Percentiles rank a stretch among this genome's conserved stretches.
Evolutionary conservation across 2,888 invertebrate species (phyloP).

Genomic region (Frankliniella intonsa): DNA sequence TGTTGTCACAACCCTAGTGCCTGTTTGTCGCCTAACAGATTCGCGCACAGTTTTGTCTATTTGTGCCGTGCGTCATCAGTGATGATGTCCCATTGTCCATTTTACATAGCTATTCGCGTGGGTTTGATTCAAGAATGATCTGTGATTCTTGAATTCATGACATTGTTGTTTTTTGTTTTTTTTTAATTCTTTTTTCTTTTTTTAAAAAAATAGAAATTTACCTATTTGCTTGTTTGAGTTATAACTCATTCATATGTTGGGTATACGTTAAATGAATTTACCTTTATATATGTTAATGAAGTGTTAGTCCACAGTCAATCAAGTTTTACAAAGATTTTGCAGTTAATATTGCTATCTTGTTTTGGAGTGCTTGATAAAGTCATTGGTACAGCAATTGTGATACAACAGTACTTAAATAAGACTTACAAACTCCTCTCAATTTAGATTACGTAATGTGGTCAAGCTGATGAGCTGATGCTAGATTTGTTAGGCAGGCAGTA

Average conservation of each 20-base stretch:
- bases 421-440: not conserved
- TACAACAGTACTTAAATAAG: constrained; percentile 15
- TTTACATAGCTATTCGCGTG: not conserved
- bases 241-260: not conserved
- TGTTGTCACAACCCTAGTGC: constrained; percentile 69
- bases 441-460: not conserved
- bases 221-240: not conserved
- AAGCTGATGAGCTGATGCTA: not conserved
- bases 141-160: constrained; percentile 20
- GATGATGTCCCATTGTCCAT: constrained; percentile 35
- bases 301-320: not conserved
- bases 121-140: not conserved
- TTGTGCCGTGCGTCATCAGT: constrained; percentile 73
- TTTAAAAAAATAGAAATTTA: constrained; percentile 22
- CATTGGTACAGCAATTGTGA: constrained; percentile 10
- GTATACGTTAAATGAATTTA: not conserved
- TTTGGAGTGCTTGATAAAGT: constrained; percentile 7
- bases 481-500: not conserved
- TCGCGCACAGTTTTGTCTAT: constrained; percentile 78
- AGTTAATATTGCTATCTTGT: not conserved
- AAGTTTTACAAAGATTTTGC: constrained; percentile 12
- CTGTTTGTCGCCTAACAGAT: constrained; percentile 74
- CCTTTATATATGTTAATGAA: constrained; percentile 8
- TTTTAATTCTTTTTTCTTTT: constrained; percentile 10
- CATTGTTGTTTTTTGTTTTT: constrained; percentile 10